Evolutionary conservation across 2,797 vertebrate species (phyloP), one percentile per base, ranked within the genome.

Genomic region (Pseudotriccus pelzelni): DNA sequence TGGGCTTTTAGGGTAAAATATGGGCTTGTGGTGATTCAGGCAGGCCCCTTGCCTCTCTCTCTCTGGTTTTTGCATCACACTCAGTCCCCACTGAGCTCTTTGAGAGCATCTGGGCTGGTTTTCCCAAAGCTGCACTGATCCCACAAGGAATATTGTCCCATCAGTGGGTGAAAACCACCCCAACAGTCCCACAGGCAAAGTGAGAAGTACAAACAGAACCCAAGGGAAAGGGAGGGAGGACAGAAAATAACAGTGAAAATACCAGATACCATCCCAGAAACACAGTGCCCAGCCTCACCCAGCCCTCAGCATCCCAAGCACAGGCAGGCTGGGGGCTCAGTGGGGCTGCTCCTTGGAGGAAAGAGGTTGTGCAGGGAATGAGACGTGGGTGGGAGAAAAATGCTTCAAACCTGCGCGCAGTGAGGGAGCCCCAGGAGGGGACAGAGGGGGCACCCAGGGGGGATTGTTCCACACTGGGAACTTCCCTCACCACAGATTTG

Each of bases 371-470:
- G n/a, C 17, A 30, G 36, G 18, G 64, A 46, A 19, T 5, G 41
- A 62, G 25, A 4, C 17, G 25, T 6, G 11, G 10, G 20, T 9
- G 52, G 10, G 28, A 82, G 37, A 47, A 64, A 69, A 80, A 49
- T 43, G 68, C 44, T 80, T 30, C 63, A 36, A 39, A 80, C 8
- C 50, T 2, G 13, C 17, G 3, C 0, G 0, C 16, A 14, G 50
- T 1, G 60, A 1, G 0, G 47, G 64, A 83, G 25, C 46, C 14
- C 19, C 0, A 0, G 37, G 32, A 85, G 36, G 8, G 32, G 39
- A 34, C 36, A 43, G 73, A 50, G 39, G 17, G 22, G 67, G 7
- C 41, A 12, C 30, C 22, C 4, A 1, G 7, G 8, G 27, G 30
- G 44, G 24, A 66, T 27, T 23, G 9, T 47, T 36, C 60, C 52